These are phyloP conservation scores for Serrognathus titanus DNA, from an alignment of 2,888 invertebrate species.

Conservation along the genomic window DNA sequence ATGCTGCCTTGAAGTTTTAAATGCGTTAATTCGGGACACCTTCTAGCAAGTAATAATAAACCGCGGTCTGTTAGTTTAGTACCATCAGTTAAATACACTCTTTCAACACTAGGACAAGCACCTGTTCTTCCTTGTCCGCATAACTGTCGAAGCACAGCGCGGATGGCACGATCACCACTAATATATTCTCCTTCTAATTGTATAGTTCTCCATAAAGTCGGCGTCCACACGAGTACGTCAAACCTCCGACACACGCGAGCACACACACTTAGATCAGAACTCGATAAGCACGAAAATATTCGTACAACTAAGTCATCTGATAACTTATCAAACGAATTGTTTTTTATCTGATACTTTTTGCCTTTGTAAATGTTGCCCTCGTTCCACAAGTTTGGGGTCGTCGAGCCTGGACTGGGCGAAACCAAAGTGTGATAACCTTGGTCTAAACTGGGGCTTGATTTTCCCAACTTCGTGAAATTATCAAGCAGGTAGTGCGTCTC, in stretches of 20 bases:
- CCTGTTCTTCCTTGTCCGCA: constrained; percentile 65
- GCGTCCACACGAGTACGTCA: constrained; percentile 75
- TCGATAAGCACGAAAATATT: constrained; percentile 68
- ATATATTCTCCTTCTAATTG: constrained; percentile 59
- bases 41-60: constrained; percentile 68
- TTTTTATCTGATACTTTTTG: constrained; percentile 39
- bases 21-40: constrained; percentile 79
- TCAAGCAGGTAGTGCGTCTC: constrained; percentile 44
- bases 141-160: constrained; percentile 61
- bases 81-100: constrained; percentile 65
- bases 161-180: constrained; percentile 64
- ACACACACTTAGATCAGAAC: constrained; percentile 69
- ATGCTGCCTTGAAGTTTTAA: constrained; percentile 74
- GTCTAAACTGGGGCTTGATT: constrained; percentile 67
- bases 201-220: constrained; percentile 69
- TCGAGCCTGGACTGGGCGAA: constrained; percentile 54
- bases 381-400: constrained; percentile 45
- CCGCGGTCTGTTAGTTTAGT: constrained; percentile 74
- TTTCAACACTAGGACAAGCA: constrained; percentile 65
- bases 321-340: constrained; percentile 58
- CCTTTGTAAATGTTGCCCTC: constrained; percentile 43
- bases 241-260: constrained; percentile 74
- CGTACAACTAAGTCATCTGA: constrained; percentile 66
- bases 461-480: constrained; percentile 48
- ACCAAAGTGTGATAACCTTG: constrained; percentile 80